Evolutionary conservation across 2,888 invertebrate species (phyloP).

Genomic region (Lottia scabra): DNA sequence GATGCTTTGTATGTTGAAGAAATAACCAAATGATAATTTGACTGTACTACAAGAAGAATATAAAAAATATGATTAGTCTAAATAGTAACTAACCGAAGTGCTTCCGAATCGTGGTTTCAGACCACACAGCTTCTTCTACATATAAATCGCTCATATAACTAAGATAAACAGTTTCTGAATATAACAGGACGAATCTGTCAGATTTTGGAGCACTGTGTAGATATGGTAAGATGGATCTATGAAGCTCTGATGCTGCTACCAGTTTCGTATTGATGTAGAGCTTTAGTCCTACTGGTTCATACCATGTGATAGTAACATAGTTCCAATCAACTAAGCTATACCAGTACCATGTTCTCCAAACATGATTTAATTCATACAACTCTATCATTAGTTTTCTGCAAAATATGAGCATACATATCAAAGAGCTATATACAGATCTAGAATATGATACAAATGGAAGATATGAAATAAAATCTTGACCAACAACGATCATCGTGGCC

Average conservation of each 20-base stretch:
- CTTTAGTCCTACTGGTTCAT: conserved; percentile 20
- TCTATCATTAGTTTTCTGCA: conserved; percentile 5
- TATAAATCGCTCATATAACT: conserved; percentile 7
- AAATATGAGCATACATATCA: too few species aligned
- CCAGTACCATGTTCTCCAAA: conserved; percentile 20
- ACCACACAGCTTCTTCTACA: conserved; percentile 5
- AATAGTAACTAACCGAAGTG: neutral
- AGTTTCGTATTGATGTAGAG: conserved; percentile 22
- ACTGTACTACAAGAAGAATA: too few species aligned
- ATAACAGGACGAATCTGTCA: neutral
- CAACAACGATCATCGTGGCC: too few species aligned
- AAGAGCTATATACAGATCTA: too few species aligned
- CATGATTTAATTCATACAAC: conserved; percentile 21
- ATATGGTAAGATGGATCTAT: neutral
- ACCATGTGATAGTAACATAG: conserved; percentile 31
- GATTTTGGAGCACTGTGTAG: neutral
- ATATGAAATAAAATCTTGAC: too few species aligned
- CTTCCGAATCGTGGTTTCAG: neutral
- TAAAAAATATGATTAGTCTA: too few species aligned
- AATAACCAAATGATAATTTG: too few species aligned
- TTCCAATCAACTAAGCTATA: conserved; percentile 25
- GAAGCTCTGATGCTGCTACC: neutral
- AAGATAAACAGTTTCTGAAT: too few species aligned
- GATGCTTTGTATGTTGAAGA: too few species aligned
- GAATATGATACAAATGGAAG: too few species aligned